Evolutionary conservation across 2,888 invertebrate species (phyloP), one percentile per base, ranked within the genome.

Genomic region (Halictus ligatus): DNA sequence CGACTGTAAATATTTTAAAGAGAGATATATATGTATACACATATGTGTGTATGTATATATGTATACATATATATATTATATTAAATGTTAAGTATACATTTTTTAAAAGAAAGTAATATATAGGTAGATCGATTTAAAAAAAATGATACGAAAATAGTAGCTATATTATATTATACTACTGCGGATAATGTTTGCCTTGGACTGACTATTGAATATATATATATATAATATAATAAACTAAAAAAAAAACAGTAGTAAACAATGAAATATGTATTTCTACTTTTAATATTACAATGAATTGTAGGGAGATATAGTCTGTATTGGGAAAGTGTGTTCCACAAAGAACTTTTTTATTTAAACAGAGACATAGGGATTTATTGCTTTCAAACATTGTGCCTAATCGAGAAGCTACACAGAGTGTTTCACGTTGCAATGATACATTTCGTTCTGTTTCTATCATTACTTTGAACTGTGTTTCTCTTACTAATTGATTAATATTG

Each of bases 91-190:
- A 95, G 94, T 93, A 94, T 94, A 95, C 93, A 94, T 95, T 95
- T 95, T 94, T 95, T 95, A 94, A 94, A 94, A 94, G 94, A 95
- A 95, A 95, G 94, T 95, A 95, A 95, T 95, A 94, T 95, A 95
- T 95, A 95, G 93, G 92, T 94, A 94, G 93, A 93, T 92, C 89
- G 88, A 91, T 92, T 87, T 90, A 92, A 92, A 91, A 89, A 91
- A 67, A 67, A 67, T 67, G 91, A 89, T 91, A 92, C 87, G 90
- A 92, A 92, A 93, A 94, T 94, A 92, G 93, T 95, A 94, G 93
- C 91, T 94, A 93, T 93, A 94, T 94, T 93, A 93, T 94, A 93
- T 92, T 90, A 89, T 84, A 90, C 81, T 90, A 90, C 92, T 92
- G 93, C 94, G 93, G 93, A 95, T 94, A 94, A 94, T 94, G 94